Percentiles rank a stretch among this genome's conserved stretches.
These are phyloP conservation scores for Ictidomys tridecemlineatus DNA, from an alignment of 2,113 vertebrate species.

Conservation along the genomic window DNA sequence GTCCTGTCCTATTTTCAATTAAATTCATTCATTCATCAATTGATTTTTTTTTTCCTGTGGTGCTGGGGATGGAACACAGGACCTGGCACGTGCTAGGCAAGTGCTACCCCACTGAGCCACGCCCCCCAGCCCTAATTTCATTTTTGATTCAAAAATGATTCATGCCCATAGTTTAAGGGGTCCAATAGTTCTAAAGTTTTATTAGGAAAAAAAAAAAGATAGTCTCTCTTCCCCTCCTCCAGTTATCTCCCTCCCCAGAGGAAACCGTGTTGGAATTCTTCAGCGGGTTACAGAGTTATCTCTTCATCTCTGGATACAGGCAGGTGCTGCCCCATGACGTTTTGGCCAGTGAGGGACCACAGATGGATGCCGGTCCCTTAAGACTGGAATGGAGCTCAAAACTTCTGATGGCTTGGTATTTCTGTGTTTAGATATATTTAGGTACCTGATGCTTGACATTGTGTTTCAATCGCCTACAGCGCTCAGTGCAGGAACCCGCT, in stretches of 20 bases:
- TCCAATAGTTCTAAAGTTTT: no score
- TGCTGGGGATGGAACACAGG: no score
- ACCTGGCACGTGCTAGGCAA: neutral
- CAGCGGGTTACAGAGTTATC: neutral
- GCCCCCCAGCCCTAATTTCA: no score
- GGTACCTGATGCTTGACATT: neutral
- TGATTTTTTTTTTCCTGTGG: no score
- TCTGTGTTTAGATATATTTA: neutral
- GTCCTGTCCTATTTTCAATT: no score
- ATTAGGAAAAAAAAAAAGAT: neutral
- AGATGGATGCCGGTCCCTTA: neutral
- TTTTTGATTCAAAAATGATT: no score
- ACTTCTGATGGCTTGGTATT: neutral
- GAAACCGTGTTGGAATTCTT: neutral
- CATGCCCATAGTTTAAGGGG: no score
- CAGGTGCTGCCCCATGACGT: no score
- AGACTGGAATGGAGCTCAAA: neutral
- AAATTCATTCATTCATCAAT: no score
- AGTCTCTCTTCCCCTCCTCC: neutral
- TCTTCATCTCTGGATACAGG: neutral
- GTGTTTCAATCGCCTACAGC: neutral
- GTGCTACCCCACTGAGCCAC: neutral
- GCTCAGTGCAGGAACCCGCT: neutral
- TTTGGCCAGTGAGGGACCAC: neutral
- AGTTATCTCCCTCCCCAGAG: neutral